Conservation (phyloP, 2,113 vertebrate species). For the Prochilodus magdalenae region DNA sequence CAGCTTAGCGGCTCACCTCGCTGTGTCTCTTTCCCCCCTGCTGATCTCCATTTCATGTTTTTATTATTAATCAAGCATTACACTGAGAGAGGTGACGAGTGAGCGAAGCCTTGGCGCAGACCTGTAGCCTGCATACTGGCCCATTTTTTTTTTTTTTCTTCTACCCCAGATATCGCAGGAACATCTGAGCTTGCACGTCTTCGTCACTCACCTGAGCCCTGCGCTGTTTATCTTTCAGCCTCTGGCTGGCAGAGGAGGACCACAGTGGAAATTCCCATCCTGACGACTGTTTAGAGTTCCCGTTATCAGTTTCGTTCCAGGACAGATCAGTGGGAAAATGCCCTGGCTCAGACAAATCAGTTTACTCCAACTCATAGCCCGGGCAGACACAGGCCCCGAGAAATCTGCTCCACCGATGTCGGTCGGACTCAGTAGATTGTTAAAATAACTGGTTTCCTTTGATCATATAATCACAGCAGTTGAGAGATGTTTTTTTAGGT, state of each 20-base stretch:
- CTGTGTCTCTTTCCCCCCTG: background rate
- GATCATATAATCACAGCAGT: slow-evolving; percentile 3
- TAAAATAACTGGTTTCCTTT: slow-evolving; percentile 19
- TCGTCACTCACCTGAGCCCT: slow-evolving; percentile 14
- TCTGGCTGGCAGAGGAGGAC: background rate
- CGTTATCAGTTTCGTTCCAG: slow-evolving; percentile 15
- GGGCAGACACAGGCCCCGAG: background rate
- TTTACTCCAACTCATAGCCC: background rate
- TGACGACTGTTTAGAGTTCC: background rate
- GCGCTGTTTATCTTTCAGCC: slow-evolving; percentile 4
- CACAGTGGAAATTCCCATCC: slow-evolving; percentile 36
- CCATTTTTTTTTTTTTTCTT: background rate
- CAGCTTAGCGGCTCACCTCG: slow-evolving; percentile 1
- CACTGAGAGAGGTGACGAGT: slow-evolving; percentile 8
- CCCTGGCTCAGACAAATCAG: background rate
- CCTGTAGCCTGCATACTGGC: background rate
- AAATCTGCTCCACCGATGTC: background rate
- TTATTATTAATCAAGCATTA: slow-evolving; percentile 12
- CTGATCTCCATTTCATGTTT: slow-evolving; percentile 2
- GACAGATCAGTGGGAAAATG: background rate
- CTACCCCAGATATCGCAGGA: background rate
- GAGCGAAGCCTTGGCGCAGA: background rate
- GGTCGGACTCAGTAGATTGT: background rate
- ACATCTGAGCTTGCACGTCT: slow-evolving; percentile 1
- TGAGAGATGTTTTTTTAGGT: background rate